These are phyloP conservation scores for Ophraella communa DNA, from an alignment of 2,888 invertebrate genomes.

Conservation along the genomic window DNA sequence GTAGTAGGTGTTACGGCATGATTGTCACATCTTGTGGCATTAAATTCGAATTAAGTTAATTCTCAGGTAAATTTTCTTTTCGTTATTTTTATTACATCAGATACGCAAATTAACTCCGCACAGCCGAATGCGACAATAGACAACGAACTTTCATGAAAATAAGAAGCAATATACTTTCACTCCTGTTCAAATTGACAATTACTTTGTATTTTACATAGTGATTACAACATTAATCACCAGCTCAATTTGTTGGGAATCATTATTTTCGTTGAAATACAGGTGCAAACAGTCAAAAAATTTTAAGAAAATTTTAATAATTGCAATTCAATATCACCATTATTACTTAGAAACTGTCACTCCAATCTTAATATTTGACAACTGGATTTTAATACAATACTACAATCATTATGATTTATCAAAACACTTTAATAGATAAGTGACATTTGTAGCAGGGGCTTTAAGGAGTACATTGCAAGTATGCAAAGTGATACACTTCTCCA, in stretches of 20 bases:
- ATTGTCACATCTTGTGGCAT: slow-evolving; percentile 58
- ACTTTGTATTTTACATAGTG: slow-evolving; percentile 20
- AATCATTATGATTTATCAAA: too few species aligned
- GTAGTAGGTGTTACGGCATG: slow-evolving; percentile 59
- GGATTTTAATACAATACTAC: too few species aligned
- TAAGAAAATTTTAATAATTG: too few species aligned
- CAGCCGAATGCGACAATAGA: slow-evolving; percentile 15
- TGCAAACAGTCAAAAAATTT: too few species aligned
- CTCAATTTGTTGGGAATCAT: not conserved
- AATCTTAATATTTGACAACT: too few species aligned
- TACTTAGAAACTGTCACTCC: too few species aligned
- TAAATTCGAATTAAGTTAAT: slow-evolving; percentile 59
- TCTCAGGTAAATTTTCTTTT: slow-evolving; percentile 42
- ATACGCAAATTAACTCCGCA: slow-evolving; percentile 52
- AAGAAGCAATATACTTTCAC: slow-evolving; percentile 18
- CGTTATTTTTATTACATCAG: slow-evolving; percentile 46
- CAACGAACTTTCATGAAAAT: slow-evolving; percentile 16
- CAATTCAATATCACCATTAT: too few species aligned
- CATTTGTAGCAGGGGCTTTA: too few species aligned
- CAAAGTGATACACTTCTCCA: too few species aligned
- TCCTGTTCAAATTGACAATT: slow-evolving; percentile 16
- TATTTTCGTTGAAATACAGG: too few species aligned
- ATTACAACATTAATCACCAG: not conserved
- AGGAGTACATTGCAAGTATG: too few species aligned
- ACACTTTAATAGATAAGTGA: too few species aligned